These are phyloP conservation scores for Cygnus atratus DNA, from an alignment of 2,113 vertebrate species.

Conservation along the genomic window DNA sequence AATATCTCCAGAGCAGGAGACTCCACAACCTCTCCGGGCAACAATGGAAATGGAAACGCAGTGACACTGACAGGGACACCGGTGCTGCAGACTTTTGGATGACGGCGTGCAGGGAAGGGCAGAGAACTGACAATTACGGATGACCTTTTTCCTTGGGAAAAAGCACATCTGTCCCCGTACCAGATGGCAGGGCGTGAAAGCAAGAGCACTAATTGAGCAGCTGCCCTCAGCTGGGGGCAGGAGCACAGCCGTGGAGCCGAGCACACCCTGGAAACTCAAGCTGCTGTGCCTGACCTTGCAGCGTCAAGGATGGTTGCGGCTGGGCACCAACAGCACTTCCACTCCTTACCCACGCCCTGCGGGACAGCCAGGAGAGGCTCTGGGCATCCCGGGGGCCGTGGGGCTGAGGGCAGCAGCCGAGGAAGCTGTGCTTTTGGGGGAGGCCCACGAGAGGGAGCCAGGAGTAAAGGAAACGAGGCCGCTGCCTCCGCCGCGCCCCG, in stretches of 20 bases:
- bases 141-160: not conserved
- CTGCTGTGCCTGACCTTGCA: not conserved
- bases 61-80: not conserved
- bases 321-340: accelerated
- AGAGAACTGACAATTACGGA: not conserved
- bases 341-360: accelerated
- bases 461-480: conserved; percentile 2
- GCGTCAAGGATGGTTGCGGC: not conserved
- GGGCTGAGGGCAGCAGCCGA: accelerated
- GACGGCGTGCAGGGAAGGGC: not conserved
- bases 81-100: not conserved
- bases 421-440: not conserved
- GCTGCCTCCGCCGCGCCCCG: not conserved
- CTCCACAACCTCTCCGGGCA: no score
- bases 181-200: not conserved
- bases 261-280: not conserved
- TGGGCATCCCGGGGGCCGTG: not conserved
- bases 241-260: not conserved
- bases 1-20: no score
- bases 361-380: accelerated
- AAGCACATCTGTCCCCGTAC: not conserved
- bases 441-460: conserved; percentile 68
- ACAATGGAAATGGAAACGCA: not conserved
- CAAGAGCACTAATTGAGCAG: not conserved
- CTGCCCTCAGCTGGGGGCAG: not conserved